Conservation (phyloP, 2,797 vertebrate genomes). For the Fundulus diaphanus region DNA sequence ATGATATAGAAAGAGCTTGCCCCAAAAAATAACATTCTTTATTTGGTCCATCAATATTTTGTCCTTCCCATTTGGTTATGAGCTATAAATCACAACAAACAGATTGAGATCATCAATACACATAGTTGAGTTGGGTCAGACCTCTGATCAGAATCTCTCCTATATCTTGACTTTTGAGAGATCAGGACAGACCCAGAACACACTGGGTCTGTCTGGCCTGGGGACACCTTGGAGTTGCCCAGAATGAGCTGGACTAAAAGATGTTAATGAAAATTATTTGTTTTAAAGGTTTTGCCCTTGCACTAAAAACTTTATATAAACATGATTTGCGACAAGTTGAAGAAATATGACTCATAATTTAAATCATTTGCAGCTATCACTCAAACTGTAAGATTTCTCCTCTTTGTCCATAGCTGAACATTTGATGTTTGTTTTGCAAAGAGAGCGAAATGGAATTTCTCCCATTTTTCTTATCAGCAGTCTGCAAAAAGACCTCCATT, state of each 20-base stretch:
- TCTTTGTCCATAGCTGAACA: slow-evolving; percentile 26
- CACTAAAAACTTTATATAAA: slow-evolving; percentile 10
- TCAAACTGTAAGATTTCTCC: slow-evolving; percentile 42
- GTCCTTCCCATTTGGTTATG: neutral
- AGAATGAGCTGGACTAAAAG: neutral
- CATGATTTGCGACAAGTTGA: neutral
- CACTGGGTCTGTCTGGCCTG: neutral
- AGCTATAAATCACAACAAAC: neutral
- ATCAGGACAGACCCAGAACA: neutral
- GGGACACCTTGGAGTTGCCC: neutral
- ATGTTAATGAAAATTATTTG: neutral
- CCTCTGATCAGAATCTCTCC: neutral
- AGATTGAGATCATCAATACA: neutral
- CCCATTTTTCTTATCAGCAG: slow-evolving; percentile 72
- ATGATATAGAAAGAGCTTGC: too few species aligned
- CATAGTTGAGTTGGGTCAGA: neutral
- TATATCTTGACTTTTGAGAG: neutral
- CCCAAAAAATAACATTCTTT: too few species aligned
- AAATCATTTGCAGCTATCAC: slow-evolving; percentile 43
- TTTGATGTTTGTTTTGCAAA: slow-evolving; percentile 36
- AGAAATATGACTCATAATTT: slow-evolving; percentile 35
- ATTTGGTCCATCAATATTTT: neutral
- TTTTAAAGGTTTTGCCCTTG: slow-evolving; percentile 9
- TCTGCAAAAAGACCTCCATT: slow-evolving; percentile 75
- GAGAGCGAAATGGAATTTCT: slow-evolving; percentile 53